These are phyloP conservation scores for Drosophila gaucha DNA, from an alignment of 2,888 invertebrate genomes.

Conservation along the genomic window DNA sequence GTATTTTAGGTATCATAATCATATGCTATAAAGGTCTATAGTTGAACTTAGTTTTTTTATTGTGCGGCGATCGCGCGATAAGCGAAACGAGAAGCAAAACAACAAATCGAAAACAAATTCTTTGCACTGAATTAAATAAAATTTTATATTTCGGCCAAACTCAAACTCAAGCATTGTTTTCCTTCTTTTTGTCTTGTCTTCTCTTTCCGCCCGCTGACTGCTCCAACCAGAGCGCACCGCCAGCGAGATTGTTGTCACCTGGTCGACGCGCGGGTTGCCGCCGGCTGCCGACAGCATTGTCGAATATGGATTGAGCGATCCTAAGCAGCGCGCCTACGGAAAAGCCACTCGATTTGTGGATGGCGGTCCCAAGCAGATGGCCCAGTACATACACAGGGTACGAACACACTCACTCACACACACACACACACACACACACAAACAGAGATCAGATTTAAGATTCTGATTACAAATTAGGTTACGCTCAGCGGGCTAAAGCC, in stretches of 20 bases:
- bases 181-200: slow-evolving; percentile 44
- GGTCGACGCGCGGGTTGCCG: slow-evolving; percentile 91
- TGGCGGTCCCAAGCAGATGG: slow-evolving; percentile 88
- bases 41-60: neutral
- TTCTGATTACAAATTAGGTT: slow-evolving; percentile 64
- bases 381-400: slow-evolving; percentile 93
- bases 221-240: slow-evolving; percentile 86
- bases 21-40: neutral
- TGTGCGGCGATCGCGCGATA: neutral
- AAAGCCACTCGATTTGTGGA: slow-evolving; percentile 89
- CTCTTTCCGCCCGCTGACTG: slow-evolving; percentile 7
- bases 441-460: slow-evolving; percentile 7
- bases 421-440: neutral
- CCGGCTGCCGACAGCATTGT: slow-evolving; percentile 86
- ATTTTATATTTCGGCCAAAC: slow-evolving; percentile 13
- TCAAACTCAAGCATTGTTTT: slow-evolving; percentile 42
- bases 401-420: slow-evolving; percentile 22
- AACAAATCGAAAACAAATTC: slow-evolving; percentile 4
- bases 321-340: slow-evolving; percentile 86
- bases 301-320: slow-evolving; percentile 89
- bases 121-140: neutral
- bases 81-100: neutral
- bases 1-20: slow-evolving; percentile 14
- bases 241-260: slow-evolving; percentile 90
- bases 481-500: slow-evolving; percentile 87